Evolutionary conservation across 2,797 vertebrate genomes (phyloP).

Genomic region (Acanthurus tractus): DNA sequence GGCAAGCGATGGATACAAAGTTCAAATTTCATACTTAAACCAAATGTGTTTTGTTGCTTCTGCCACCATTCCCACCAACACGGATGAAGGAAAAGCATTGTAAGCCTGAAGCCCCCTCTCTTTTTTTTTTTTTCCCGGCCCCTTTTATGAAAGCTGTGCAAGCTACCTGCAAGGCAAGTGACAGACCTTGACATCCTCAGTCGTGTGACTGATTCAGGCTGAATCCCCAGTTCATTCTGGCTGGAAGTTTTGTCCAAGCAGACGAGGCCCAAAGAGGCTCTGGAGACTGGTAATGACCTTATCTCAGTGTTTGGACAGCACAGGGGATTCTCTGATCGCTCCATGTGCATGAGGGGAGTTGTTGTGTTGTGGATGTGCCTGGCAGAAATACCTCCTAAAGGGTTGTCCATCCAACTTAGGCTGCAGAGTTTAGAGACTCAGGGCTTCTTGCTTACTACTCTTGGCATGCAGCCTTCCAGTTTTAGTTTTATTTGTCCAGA

Average conservation of each 20-base stretch:
- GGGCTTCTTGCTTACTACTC: not conserved
- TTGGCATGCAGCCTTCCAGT: not conserved
- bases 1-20: conserved; percentile 45
- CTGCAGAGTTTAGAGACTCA: not conserved
- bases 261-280: conserved; percentile 21
- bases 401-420: not conserved
- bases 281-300: conserved; percentile 32
- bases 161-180: conserved; percentile 39
- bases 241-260: conserved; percentile 43
- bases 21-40: conserved; percentile 58
- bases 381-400: conserved; percentile 8
- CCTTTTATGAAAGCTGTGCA: conserved; percentile 33
- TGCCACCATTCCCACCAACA: conserved; percentile 7
- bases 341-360: conserved; percentile 22
- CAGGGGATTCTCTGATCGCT: conserved; percentile 21
- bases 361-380: conserved; percentile 23
- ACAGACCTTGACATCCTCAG: conserved; percentile 10
- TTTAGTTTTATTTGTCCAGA: not conserved
- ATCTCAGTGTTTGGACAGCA: conserved; percentile 36
- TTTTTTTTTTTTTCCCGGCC: conserved; percentile 21
- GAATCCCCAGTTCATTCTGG: conserved; percentile 34
- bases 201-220: conserved; percentile 17
- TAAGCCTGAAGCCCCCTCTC: conserved; percentile 18
- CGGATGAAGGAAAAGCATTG: conserved; percentile 23
- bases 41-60: conserved; percentile 58